These are phyloP conservation scores for Rhinopomastus cyanomelas DNA, from an alignment of 2,113 vertebrate species.

Conservation along the genomic window DNA sequence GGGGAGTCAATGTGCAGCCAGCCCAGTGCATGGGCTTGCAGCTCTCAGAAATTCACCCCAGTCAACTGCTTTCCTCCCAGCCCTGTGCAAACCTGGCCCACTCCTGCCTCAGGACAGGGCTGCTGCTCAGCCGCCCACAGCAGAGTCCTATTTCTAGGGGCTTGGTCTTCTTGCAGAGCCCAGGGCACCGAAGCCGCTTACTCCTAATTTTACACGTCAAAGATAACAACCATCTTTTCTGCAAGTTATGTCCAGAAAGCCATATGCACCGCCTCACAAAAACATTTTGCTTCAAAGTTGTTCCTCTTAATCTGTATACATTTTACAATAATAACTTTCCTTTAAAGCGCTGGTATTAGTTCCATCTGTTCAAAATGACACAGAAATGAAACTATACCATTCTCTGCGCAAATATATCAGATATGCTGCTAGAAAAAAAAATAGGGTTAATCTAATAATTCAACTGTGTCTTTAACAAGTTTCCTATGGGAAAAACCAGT, in stretches of 20 bases:
- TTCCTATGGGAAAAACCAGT: conserved; percentile 58
- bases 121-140: not conserved
- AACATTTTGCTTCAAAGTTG: conserved; percentile 10
- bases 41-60: not conserved
- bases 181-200: not conserved
- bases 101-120: not conserved
- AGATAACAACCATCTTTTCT: not conserved
- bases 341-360: not conserved
- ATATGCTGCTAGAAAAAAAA: conserved; percentile 4
- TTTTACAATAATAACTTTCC: conserved; percentile 46
- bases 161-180: not conserved
- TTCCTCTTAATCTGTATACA: conserved; percentile 17
- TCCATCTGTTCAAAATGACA: conserved; percentile 23
- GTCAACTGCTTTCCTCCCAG: not conserved
- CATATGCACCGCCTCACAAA: not conserved
- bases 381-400: not conserved
- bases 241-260: not conserved
- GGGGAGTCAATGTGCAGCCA: not conserved
- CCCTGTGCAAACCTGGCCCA: not conserved
- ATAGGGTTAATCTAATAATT: conserved; percentile 42
- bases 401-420: not conserved
- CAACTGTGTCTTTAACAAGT: conserved; percentile 35
- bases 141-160: not conserved
- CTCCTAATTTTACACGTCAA: not conserved
- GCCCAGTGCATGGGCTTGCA: rapidly evolving